A percentile compares a stretch with the other conserved stretches of the same genome.
Evolutionary conservation across 2,113 vertebrate genomes (phyloP).

Genomic region (Paramormyrops kingsleyae): DNA sequence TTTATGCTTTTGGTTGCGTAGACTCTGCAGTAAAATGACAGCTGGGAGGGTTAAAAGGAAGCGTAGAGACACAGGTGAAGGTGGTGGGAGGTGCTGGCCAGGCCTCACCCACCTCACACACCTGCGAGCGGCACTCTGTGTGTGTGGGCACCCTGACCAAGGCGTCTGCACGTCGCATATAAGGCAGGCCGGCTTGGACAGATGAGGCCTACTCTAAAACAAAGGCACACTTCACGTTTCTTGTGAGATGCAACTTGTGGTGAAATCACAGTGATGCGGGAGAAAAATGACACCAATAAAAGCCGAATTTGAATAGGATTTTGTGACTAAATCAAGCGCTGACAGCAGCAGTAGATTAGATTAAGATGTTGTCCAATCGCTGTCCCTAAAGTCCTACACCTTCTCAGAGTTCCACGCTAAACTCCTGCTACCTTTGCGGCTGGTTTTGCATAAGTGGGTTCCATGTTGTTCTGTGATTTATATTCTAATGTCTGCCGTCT

Average conservation of each 20-base stretch:
- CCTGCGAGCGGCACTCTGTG: background rate
- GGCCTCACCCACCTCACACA: background rate
- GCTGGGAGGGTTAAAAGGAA: background rate
- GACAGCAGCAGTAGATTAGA: slow-evolving; percentile 2
- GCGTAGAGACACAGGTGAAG: background rate
- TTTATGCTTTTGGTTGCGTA: background rate
- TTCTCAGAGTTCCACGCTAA: background rate
- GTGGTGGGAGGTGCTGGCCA: background rate
- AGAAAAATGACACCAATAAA: slow-evolving; percentile 22
- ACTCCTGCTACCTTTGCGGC: slow-evolving; percentile 1
- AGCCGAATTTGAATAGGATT: background rate
- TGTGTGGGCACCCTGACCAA: background rate
- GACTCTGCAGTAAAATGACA: background rate
- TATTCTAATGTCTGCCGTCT: slow-evolving; percentile 15
- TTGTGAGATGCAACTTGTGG: background rate
- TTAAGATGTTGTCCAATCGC: background rate
- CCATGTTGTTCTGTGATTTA: slow-evolving; percentile 11
- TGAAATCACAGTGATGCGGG: background rate
- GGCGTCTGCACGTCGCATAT: background rate
- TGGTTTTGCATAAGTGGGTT: slow-evolving; percentile 5
- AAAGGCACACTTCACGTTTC: background rate
- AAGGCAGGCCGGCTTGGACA: background rate
- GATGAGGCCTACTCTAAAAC: background rate
- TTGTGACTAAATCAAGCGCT: background rate
- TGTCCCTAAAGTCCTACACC: background rate